Base-by-base conservation (phyloP, 2,113 vertebrate genomes). In the Trichomycterus rosablanca region DNA sequence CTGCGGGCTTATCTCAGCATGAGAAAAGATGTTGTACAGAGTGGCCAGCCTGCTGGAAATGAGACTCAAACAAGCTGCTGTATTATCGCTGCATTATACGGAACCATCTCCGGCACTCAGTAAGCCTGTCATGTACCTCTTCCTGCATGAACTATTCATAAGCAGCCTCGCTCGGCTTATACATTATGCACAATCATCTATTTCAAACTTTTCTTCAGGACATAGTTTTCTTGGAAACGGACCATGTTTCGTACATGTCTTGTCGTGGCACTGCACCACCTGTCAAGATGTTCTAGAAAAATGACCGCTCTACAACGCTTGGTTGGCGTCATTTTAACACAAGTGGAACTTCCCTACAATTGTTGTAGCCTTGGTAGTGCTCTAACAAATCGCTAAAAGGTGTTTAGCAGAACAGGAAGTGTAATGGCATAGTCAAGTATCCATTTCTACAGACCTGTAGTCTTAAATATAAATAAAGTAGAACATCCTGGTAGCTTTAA, bases 151-250 rank as follows among this genome's bases (percentile, higher is more conserved):
- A 68, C 23, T 60, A 51, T 57, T 65, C 43, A 24, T 56, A 16
- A 55, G 15, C 15, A 16, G 49, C 40, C 53, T 16, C 15, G 18
- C 24, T 32, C 40, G 5, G 8, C 23, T 20, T 42, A 28, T 72
- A n/a, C 66, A 59, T 64, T 59, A 72, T 59, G 54, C 59, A 63
- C 20, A 22, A 9, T 59, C 34, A 50, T 26, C 18, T 51, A 43
- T 52, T 54, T 52, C n/a, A 18, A 58, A 51, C 28, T 19, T 69
- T 58, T 28, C 22, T 51, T 32, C 10, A 37, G 8, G 7, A 23
- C 20, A 51, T 35, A 20, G 34, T 26, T 46, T 56, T 50, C 23
- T 4, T 11, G 26, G 15, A n/a, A 8, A 9, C 49, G 24, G 32
- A n/a, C 18, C 9, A 5, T 14, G 24, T 32, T n/a, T 55, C 11